A percentile compares a stretch with the other conserved stretches of the same genome.
Evolutionary conservation across 2,113 vertebrate species (phyloP).

Genomic region (Pristiophorus japonicus): DNA sequence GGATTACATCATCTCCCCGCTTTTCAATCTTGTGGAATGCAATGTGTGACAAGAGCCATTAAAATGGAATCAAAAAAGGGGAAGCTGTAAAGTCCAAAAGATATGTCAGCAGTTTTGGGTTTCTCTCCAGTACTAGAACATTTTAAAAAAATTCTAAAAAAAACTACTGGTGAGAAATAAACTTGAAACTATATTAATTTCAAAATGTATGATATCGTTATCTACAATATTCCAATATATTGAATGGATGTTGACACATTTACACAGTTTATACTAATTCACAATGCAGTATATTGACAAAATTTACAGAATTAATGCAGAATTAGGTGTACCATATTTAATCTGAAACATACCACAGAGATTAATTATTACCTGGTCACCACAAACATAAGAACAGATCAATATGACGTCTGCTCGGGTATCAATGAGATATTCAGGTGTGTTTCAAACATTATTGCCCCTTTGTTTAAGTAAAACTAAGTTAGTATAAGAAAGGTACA

Average conservation of each 20-base stretch:
- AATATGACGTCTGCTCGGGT: not conserved
- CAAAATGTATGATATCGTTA: not conserved
- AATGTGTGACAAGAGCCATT: constrained; percentile 7
- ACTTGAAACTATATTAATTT: not conserved
- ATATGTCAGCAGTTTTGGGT: not conserved
- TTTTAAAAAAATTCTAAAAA: not conserved
- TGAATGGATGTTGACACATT: not conserved
- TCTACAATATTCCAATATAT: not conserved
- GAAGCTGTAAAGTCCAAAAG: constrained; percentile 7
- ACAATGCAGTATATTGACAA: not conserved
- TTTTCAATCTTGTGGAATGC: constrained; percentile 20
- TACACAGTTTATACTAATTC: not conserved
- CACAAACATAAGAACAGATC: not conserved
- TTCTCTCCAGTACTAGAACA: not conserved
- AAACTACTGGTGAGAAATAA: not conserved
- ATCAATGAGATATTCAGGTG: not conserved
- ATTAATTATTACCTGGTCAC: not conserved
- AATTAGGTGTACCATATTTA: not conserved
- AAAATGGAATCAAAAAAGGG: not conserved
- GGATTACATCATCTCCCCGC: not conserved
- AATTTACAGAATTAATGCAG: not conserved
- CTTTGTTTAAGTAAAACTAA: not conserved
- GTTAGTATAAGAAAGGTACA: not conserved
- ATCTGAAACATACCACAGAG: too few species aligned
- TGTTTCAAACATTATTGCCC: not conserved